Base-by-base conservation (phyloP, 2,113 vertebrate genomes). In the Pyxicephalus adspersus region DNA sequence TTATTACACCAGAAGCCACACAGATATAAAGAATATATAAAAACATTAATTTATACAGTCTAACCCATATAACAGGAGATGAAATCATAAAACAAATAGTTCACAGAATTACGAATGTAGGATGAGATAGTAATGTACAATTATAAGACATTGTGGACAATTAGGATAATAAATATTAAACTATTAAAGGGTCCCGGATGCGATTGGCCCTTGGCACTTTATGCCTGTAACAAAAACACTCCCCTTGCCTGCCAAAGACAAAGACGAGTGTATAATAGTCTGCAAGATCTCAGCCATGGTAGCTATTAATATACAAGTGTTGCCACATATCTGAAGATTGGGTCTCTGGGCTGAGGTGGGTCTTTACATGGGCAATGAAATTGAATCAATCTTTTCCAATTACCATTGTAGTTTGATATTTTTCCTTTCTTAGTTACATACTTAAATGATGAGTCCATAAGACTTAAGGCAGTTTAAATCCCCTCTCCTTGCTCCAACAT, bases 11-110 rank as follows among this genome's bases (percentile, higher is more conserved):
- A 65, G 45, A 65, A 77, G 50, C 50, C 75, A 65, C 34, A 25
- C 4, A 65, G 75, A 55, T 77, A 77, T 31, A 52, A 77, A 77
- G 23, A 77, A 51, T 65, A 54, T 64, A 77, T 65, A 65, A 65
- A 64, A 54, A 64, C 61, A 52, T 52, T 54, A 26, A 31, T 52
- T 77, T 64, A 52, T 64, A 77, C 25, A 77, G 75, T 77, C 25
- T 52, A 17, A 16, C 38, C 25, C 23, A n/a, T 64, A 64, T 51
- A 64, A 52, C 7, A 77, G 38, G 64, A 26, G 9, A 63, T 63
- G 58, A 64, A 51, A 76, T 19, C 58, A 76, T 61, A 50, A 76
- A 63, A 50, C 57, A 76, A 38, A 76, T 61, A 76, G 61, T 28
- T 63, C 17, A 51, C 20, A 50, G 34, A 64, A 76, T 20, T 63